A percentile compares a stretch with the other conserved stretches of the same genome.
Evolutionary conservation across 2,888 invertebrate genomes (phyloP).

Genomic region (Cyclophora punctaria): DNA sequence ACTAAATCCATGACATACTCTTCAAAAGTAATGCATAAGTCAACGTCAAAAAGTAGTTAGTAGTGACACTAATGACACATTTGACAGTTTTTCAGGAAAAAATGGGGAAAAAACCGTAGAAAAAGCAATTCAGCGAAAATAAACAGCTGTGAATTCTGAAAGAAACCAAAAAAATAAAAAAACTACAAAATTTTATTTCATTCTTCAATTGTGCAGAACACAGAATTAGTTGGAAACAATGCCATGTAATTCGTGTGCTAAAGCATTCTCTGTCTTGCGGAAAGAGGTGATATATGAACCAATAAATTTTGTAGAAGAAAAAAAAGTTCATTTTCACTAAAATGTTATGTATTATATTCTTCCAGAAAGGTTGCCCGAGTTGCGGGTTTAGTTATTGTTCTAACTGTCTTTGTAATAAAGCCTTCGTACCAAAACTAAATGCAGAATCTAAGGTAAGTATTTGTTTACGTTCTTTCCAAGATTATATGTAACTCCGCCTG

Average conservation of each 20-base stretch:
- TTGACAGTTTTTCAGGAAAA: no score
- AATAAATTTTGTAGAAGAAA: neutral
- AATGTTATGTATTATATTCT: slow-evolving; percentile 18
- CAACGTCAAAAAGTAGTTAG: no score
- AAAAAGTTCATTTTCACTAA: neutral
- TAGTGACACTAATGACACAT: no score
- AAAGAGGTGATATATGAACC: slow-evolving; percentile 75
- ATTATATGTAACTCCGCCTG: neutral
- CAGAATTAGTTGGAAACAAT: slow-evolving; percentile 43
- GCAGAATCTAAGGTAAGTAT: slow-evolving; percentile 80
- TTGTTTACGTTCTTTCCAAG: neutral
- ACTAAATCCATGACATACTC: no score
- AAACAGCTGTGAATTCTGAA: no score
- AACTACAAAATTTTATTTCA: no score
- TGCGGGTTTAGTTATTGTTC: slow-evolving; percentile 90
- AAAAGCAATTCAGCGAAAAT: no score
- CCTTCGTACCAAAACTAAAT: slow-evolving; percentile 77
- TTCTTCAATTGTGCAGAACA: no score
- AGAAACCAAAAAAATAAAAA: no score
- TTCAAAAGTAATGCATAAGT: no score
- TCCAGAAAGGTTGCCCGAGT: slow-evolving; percentile 86
- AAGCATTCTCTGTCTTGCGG: slow-evolving; percentile 80
- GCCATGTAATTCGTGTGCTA: slow-evolving; percentile 84
- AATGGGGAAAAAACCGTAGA: no score
- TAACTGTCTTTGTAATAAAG: slow-evolving; percentile 85